These are phyloP conservation scores for Helicoverpa zea DNA, from an alignment of 1,140 invertebrate genomes.

Conservation along the genomic window DNA sequence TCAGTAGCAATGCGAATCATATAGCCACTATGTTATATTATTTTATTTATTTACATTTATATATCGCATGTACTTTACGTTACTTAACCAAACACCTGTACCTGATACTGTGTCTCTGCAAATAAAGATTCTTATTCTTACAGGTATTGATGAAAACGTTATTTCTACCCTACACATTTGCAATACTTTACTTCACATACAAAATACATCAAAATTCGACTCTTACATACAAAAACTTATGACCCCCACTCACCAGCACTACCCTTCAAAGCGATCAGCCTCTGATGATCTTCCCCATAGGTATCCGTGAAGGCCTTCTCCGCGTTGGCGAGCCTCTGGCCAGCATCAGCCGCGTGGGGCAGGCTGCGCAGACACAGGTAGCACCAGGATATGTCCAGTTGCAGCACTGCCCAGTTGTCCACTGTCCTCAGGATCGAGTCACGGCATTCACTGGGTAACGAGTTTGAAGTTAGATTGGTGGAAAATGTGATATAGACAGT, in stretches of 20 bases:
- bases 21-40: too few species aligned
- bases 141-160: too few species aligned
- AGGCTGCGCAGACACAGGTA: constrained; percentile 92
- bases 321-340: constrained; percentile 88
- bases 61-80: too few species aligned
- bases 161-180: too few species aligned
- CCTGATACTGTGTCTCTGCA: too few species aligned
- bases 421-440: constrained; percentile 90
- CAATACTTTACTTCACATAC: too few species aligned
- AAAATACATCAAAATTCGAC: neutral
- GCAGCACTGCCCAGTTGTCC: constrained; percentile 94
- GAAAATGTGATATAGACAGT: neutral
- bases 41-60: too few species aligned
- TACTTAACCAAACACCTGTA: neutral
- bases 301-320: constrained; percentile 89
- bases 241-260: constrained; percentile 78
- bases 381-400: constrained; percentile 95
- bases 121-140: too few species aligned
- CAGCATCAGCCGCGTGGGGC: constrained; percentile 87
- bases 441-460: constrained; percentile 88
- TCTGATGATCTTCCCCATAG: constrained; percentile 91
- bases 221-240: neutral
- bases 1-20: too few species aligned
- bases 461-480: neutral
- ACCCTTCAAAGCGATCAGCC: constrained; percentile 91